These are phyloP conservation scores for Caradrina kadenii DNA, from an alignment of 2,888 invertebrate species.

Conservation along the genomic window DNA sequence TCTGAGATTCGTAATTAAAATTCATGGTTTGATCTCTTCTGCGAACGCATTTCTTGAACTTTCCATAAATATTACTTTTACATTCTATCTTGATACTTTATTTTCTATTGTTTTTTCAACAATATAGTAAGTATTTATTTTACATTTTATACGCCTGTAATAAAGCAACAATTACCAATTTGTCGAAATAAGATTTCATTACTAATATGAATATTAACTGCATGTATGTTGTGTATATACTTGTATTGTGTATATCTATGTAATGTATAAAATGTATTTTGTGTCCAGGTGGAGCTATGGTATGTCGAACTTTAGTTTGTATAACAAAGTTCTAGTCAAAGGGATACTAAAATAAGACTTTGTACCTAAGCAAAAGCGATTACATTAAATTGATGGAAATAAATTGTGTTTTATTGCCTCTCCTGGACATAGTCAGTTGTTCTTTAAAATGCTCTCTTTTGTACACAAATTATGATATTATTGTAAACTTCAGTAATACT, in stretches of 20 bases:
- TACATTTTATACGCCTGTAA: constrained; percentile 7
- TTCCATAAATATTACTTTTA: constrained; percentile 42
- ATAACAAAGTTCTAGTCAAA: constrained; percentile 62
- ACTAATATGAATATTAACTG: constrained; percentile 36
- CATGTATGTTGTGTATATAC: constrained; percentile 54
- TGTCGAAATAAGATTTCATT: constrained; percentile 23
- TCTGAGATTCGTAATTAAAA: constrained; percentile 31
- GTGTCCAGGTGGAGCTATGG: constrained; percentile 59
- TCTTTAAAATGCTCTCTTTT: constrained; percentile 63
- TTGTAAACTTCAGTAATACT: constrained; percentile 56
- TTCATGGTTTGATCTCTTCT: constrained; percentile 51
- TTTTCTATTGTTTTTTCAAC: constrained; percentile 22
- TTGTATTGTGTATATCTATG: constrained; percentile 44
- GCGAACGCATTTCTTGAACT: constrained; percentile 41
- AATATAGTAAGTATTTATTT: constrained; percentile 27
- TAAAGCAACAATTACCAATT: constrained; percentile 10
- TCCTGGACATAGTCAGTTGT: constrained; percentile 44
- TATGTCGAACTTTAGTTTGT: constrained; percentile 57
- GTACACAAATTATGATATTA: constrained; percentile 55
- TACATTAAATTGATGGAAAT: constrained; percentile 48
- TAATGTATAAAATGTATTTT: constrained; percentile 45
- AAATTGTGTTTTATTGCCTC: constrained; percentile 47
- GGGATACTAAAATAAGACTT: constrained; percentile 52
- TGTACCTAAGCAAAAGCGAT: constrained; percentile 51
- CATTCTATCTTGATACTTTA: constrained; percentile 38